Conservation (phyloP, 2,888 invertebrate genomes). For the Dioctria rufipes region DNA sequence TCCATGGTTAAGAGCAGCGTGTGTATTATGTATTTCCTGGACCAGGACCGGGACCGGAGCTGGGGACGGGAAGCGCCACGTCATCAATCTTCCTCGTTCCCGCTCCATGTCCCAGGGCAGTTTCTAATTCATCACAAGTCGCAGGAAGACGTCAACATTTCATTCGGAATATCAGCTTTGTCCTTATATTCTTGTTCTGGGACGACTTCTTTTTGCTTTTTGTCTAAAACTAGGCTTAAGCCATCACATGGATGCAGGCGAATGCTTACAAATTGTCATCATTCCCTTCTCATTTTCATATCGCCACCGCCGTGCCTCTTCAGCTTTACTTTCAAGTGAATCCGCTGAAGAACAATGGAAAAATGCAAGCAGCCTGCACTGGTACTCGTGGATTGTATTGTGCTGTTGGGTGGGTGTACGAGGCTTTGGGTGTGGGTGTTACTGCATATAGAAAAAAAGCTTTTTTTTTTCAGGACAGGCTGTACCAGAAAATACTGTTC, state of each 20-base stretch:
- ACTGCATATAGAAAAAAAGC: conserved; percentile 15
- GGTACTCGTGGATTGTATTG: conserved; percentile 1
- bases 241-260: conserved; percentile 26
- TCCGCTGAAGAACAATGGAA: conserved; percentile 38
- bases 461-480: conserved; percentile 25
- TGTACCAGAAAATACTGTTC: conserved; percentile 31
- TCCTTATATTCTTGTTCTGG: conserved; percentile 26
- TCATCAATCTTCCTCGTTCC: background rate
- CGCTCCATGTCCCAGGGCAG: background rate
- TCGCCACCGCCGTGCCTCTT: conserved; percentile 15
- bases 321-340: conserved; percentile 29
- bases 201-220: conserved; percentile 30
- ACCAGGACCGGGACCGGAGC: background rate
- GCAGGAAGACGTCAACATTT: conserved; percentile 44
- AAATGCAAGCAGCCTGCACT: conserved; percentile 25
- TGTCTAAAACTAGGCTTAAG: conserved; percentile 40
- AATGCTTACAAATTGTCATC: conserved; percentile 41
- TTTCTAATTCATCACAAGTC: conserved; percentile 50
- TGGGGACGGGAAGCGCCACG: background rate
- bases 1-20: background rate
- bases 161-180: conserved; percentile 32
- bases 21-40: no score
- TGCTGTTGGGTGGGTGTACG: no score
- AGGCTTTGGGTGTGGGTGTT: background rate
- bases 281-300: conserved; percentile 28